Evolutionary conservation across 1,140 invertebrate genomes (phyloP), one percentile per base, ranked within the genome.

Genomic region (Stegodyphus dumicola): DNA sequence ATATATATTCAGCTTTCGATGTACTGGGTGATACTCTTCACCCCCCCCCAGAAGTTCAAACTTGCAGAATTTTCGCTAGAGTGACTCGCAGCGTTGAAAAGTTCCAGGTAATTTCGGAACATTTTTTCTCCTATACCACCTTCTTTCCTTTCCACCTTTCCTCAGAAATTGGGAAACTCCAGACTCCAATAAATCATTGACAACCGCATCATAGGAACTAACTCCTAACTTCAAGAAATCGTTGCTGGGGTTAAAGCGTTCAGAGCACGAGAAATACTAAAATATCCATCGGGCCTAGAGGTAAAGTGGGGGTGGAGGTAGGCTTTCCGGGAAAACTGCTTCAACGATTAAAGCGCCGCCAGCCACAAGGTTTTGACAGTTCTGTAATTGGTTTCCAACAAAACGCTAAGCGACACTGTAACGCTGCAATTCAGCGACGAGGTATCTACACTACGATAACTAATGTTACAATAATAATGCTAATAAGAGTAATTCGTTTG

Each of bases 331-430:
- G 33, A 33, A 33, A 33, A 33, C 33, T 33, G 33, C 33, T 33
- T 33, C 33, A 33, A 33, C 69, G 69, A 71, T 71, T 71, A 71
- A 71, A 71, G 69, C 13, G 76, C 65, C 48, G 6, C 10, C 15
- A 67, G 76, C 67, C 76, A 78, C 76, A 66, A 78, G 76, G 65
- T 78, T 69, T 60, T 78, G 76, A 78, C 76, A 78, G 76, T 66
- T 18, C 76, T 78, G 53, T 78, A 78, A 78, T 78, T 78, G 76
- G 76, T 78, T 78, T 78, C 52, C 76, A 9, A 78, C 64, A 78
- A 78, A 78, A 78, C 76, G 64, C 54, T 67, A 69, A 78, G 64
- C 48, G 49, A 33, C 17, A 5, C 56, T 60, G 33, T 33, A 33
- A 33, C 33, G 33, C 33, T 33, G 33, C 33, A 33, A 33, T 33